Percentiles rank a stretch among this genome's conserved stretches.
These are phyloP conservation scores for Thymelicus acteon DNA, from an alignment of 2,888 invertebrate species.

Conservation along the genomic window DNA sequence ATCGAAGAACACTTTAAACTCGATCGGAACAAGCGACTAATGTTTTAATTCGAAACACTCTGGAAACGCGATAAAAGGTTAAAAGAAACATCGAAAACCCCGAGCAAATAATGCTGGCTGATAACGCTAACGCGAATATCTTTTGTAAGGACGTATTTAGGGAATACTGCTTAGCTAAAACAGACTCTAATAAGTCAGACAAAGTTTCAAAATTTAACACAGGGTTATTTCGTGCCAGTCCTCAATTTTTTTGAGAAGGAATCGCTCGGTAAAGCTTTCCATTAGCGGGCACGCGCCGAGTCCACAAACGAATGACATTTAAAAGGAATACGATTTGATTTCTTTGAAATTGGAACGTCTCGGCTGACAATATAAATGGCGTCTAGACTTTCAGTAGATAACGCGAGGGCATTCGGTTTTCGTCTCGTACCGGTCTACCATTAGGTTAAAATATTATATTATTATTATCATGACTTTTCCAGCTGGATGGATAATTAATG, in stretches of 20 bases:
- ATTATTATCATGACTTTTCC: slow-evolving; percentile 36
- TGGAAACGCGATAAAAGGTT: slow-evolving; percentile 70
- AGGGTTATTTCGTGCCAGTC: slow-evolving; percentile 59
- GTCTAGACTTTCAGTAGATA: slow-evolving; percentile 74
- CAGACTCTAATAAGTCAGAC: slow-evolving; percentile 40
- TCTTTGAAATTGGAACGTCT: slow-evolving; percentile 74
- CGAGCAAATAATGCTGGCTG: slow-evolving; percentile 72
- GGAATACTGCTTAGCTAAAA: slow-evolving; percentile 43
- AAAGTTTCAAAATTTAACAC: slow-evolving; percentile 44
- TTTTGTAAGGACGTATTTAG: slow-evolving; percentile 52
- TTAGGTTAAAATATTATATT: slow-evolving; percentile 36
- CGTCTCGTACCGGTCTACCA: slow-evolving; percentile 26
- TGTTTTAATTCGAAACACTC: slow-evolving; percentile 77
- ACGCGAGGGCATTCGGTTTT: slow-evolving; percentile 43
- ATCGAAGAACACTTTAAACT: slow-evolving; percentile 69
- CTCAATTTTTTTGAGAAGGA: slow-evolving; percentile 65
- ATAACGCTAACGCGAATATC: slow-evolving; percentile 68
- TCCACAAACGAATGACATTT: slow-evolving; percentile 80
- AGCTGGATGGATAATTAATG: slow-evolving; percentile 33
- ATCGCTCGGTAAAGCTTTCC: slow-evolving; percentile 73
- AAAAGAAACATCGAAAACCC: slow-evolving; percentile 72
- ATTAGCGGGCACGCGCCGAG: slow-evolving; percentile 81
- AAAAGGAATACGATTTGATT: slow-evolving; percentile 76
- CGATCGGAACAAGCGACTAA: slow-evolving; percentile 71
- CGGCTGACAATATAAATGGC: slow-evolving; percentile 70